A percentile compares a stretch with the other conserved stretches of the same genome.
Conservation (phyloP, 2,888 invertebrate species). For the Lithophane ornitopus region DNA sequence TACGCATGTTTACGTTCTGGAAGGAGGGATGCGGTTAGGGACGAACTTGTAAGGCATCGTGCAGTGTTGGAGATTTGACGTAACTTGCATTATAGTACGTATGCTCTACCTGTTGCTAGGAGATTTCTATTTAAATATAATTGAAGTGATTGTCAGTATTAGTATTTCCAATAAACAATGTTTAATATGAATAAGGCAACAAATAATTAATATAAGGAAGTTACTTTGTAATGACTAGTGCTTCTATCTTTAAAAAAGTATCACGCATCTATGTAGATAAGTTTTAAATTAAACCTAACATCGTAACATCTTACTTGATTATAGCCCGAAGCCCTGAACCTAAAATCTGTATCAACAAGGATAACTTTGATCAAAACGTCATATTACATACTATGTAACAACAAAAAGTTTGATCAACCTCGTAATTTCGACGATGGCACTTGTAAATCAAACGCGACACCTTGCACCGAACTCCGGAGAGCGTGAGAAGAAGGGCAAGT, state of each 20-base stretch:
- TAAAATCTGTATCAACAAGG: not conserved
- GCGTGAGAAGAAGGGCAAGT: constrained; percentile 80
- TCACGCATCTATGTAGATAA: not conserved
- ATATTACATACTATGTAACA: not conserved
- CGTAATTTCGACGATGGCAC: constrained; percentile 55
- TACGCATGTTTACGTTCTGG: constrained; percentile 76
- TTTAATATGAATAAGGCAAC: constrained; percentile 7
- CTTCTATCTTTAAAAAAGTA: not conserved
- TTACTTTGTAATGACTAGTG: not conserved
- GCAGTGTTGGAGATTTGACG: constrained; percentile 64
- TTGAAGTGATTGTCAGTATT: not conserved
- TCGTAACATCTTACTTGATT: too few relatives aligned
- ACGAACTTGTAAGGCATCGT: constrained; percentile 80
- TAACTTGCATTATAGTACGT: constrained; percentile 44
- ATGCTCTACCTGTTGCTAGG: constrained; percentile 58
- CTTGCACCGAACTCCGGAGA: constrained; percentile 54
- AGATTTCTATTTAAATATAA: constrained; percentile 42
- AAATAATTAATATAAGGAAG: not conserved
- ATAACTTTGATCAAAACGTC: not conserved
- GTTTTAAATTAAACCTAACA: constrained; percentile 2
- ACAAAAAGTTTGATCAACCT: constrained; percentile 17
- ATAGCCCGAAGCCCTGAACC: not conserved
- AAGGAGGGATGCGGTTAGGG: constrained; percentile 74
- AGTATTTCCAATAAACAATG: not conserved
- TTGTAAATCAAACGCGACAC: constrained; percentile 65